Evolutionary conservation across 1,140 invertebrate species (phyloP).

Genomic region (Wasmannia auropunctata): DNA sequence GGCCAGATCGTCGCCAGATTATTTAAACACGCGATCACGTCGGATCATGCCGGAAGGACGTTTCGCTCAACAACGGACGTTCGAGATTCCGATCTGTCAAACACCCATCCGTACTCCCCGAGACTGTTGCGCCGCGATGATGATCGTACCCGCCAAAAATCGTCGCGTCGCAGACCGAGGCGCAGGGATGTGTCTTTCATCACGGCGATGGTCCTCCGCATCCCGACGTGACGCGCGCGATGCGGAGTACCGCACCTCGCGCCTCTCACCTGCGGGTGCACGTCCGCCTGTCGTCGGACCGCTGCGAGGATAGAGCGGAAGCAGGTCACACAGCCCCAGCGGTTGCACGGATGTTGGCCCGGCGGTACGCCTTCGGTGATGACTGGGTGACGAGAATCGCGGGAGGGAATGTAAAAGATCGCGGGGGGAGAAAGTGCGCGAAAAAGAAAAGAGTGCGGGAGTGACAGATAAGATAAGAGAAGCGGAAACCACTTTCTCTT

Average conservation of each 20-base stretch:
- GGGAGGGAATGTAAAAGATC: not conserved
- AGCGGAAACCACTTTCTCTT: constrained; percentile 1
- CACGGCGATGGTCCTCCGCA: not conserved
- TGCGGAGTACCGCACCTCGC: constrained; percentile 24
- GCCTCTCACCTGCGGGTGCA: constrained; percentile 62
- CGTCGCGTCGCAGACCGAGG: not conserved
- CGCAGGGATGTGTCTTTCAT: not conserved
- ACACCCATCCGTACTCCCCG: not conserved
- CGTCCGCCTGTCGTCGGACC: constrained; percentile 60
- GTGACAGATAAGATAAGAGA: not conserved
- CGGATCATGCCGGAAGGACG: not conserved
- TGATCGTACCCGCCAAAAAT: not conserved
- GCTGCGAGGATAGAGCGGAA: constrained; percentile 52
- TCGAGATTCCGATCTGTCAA: not conserved
- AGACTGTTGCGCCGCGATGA: not conserved
- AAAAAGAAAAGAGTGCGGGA: not conserved
- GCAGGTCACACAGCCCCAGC: constrained; percentile 49
- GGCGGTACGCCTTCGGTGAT: not conserved
- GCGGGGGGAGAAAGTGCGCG: not conserved
- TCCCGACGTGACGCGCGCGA: not conserved
- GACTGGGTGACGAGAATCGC: constrained; percentile 3
- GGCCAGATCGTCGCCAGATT: not conserved
- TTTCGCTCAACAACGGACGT: not conserved
- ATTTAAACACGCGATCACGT: not conserved
- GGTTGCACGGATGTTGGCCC: constrained; percentile 12